These are phyloP conservation scores for Acleris holmiana DNA, from an alignment of 2,888 invertebrate genomes.

Conservation along the genomic window DNA sequence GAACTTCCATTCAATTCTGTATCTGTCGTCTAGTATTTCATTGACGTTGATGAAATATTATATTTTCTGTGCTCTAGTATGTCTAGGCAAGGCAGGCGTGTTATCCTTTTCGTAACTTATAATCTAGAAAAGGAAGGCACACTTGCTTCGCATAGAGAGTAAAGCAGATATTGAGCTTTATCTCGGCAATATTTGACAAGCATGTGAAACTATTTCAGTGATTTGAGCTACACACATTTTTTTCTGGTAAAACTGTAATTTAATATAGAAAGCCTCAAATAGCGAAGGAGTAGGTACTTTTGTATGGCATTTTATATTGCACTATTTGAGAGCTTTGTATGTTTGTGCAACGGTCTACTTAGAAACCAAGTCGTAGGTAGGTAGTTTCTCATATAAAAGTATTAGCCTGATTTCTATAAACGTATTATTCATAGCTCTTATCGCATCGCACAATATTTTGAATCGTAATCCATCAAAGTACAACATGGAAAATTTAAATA, in stretches of 20 bases:
- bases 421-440: slow-evolving; percentile 3
- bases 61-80: too few relatives aligned
- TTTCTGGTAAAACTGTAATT: neutral
- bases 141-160: too few relatives aligned
- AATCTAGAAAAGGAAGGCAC: too few relatives aligned
- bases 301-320: slow-evolving; percentile 36
- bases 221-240: neutral
- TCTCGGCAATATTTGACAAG: too few relatives aligned
- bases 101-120: too few relatives aligned
- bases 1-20: too few relatives aligned
- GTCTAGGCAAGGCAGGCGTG: too few relatives aligned
- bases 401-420: slow-evolving; percentile 13
- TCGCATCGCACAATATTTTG: slow-evolving; percentile 22
- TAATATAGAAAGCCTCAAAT: slow-evolving; percentile 26
- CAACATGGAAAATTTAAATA: slow-evolving; percentile 4
- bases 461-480: slow-evolving; percentile 17
- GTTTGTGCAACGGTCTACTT: slow-evolving; percentile 8
- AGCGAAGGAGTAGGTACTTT: slow-evolving; percentile 29
- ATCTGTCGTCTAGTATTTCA: too few relatives aligned
- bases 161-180: too few relatives aligned
- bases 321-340: slow-evolving; percentile 22
- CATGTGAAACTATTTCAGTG: neutral
- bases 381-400: slow-evolving; percentile 14
- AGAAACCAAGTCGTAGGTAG: neutral
- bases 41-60: too few relatives aligned